A percentile compares a stretch with the other conserved stretches of the same genome.
These are phyloP conservation scores for Chondrosia reniformis DNA, from an alignment of 37 sponge, comb jelly and placozoan genomes.

Conservation along the genomic window DNA sequence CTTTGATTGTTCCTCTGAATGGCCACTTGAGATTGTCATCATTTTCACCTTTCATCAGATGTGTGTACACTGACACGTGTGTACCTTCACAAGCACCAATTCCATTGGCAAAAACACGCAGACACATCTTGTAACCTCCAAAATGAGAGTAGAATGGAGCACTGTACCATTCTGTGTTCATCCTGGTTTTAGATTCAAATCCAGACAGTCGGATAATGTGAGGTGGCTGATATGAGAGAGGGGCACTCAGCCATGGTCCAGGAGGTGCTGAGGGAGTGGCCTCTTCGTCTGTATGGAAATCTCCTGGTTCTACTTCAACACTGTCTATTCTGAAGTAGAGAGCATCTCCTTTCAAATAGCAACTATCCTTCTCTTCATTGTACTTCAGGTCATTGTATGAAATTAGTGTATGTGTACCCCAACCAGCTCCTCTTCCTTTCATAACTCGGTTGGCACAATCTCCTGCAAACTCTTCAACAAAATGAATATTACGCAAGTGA, in stretches of 20 bases:
- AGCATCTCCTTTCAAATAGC: constrained; percentile 41
- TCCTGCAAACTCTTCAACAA: not conserved
- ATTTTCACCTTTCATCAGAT: constrained; percentile 28
- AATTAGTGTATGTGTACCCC: not conserved
- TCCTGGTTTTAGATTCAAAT: not conserved
- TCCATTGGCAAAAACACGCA: constrained; percentile 33
- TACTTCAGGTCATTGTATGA: not conserved
- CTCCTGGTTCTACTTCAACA: too few relatives aligned
- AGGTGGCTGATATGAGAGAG: too few relatives aligned
- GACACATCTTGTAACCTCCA: constrained; percentile 39
- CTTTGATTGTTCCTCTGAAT: constrained; percentile 1
- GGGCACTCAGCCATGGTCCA: too few relatives aligned
- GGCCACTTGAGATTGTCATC: constrained; percentile 43
- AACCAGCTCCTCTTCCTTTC: not conserved
- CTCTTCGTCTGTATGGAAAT: too few relatives aligned
- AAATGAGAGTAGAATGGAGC: constrained; percentile 25
- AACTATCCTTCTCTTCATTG: constrained; percentile 24
- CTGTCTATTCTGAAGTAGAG: constrained; percentile 38
- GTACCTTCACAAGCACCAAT: constrained; percentile 20
- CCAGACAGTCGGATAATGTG: not conserved
- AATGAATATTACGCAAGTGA: too few relatives aligned
- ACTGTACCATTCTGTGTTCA: not conserved
- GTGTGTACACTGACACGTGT: constrained; percentile 34
- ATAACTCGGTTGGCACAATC: not conserved
- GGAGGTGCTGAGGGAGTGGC: too few relatives aligned